phyloP scores from a whole-genome alignment of 2,888 invertebrate species.

The Thumatha senex region DNA sequence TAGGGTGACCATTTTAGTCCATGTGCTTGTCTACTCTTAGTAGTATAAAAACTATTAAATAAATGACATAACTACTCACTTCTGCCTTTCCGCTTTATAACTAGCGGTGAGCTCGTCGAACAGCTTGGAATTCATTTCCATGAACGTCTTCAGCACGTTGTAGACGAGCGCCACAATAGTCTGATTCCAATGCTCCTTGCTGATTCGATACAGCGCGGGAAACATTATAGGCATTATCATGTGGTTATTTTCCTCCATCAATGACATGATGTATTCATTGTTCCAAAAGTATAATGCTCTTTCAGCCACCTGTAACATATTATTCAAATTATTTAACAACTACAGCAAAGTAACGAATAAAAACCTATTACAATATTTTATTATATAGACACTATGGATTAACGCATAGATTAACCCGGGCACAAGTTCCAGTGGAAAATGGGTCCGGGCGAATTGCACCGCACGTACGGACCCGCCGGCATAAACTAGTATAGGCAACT shows the following conservation, averaged over 20 bases:
- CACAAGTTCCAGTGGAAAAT: too few species aligned
- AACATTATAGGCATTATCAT: conserved; percentile 99
- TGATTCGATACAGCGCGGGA: conserved; percentile 98
- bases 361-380: too few species aligned
- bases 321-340: not conserved
- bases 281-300: conserved; percentile 99
- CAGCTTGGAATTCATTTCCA: conserved; percentile 99
- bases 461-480: too few species aligned
- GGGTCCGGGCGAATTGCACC: too few species aligned
- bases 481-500: too few species aligned
- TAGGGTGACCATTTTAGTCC: too few species aligned
- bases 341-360: not conserved
- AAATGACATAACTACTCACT: conserved; percentile 85
- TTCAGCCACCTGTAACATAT: conserved; percentile 94
- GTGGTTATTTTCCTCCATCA: conserved; percentile 99
- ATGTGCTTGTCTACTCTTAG: too few species aligned
- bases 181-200: conserved; percentile 99
- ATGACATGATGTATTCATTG: conserved; percentile 99
- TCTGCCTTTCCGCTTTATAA: conserved; percentile 99
- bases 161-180: conserved; percentile 99
- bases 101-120: conserved; percentile 99
- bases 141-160: conserved; percentile 99
- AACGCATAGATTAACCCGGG: too few species aligned
- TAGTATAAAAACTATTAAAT: too few species aligned
- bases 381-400: too few species aligned